Conservation (phyloP, 2,113 vertebrate species). For the Leptocoma aspasia region DNA sequence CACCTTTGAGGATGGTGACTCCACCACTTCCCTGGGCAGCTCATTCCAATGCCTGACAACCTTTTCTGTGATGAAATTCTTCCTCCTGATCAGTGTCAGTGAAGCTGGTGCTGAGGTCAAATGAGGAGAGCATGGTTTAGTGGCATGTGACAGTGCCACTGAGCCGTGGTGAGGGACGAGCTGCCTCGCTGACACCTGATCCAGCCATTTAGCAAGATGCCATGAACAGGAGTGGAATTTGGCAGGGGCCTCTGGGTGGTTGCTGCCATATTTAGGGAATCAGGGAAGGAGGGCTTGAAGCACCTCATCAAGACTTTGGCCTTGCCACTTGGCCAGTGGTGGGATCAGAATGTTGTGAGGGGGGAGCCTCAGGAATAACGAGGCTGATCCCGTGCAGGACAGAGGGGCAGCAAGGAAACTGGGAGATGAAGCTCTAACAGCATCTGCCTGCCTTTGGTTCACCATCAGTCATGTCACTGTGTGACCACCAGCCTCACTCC, state of each 20-base stretch:
- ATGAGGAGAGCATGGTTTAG: neutral
- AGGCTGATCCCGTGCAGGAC: neutral
- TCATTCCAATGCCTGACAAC: neutral
- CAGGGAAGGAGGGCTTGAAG: neutral
- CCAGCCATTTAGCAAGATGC: neutral
- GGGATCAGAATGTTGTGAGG: fast-evolving
- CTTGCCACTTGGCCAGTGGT: neutral
- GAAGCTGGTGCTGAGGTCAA: neutral
- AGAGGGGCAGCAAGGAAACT: neutral
- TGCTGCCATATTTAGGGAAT: neutral
- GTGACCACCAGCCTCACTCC: neutral
- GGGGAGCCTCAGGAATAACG: fast-evolving
- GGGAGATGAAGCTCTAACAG: neutral
- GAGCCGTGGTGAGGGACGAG: neutral
- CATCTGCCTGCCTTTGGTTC: neutral
- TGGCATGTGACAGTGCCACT: neutral
- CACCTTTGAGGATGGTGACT: neutral
- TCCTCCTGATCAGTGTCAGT: neutral
- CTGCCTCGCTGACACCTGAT: neutral
- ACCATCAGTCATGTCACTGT: neutral
- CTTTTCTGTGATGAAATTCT: neutral
- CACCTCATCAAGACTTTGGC: neutral
- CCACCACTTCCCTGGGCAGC: neutral
- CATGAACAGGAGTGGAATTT: neutral
- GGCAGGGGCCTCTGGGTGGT: neutral